These are phyloP conservation scores for Ophion slaviceki DNA, from an alignment of 2,888 invertebrate species.

Conservation along the genomic window DNA sequence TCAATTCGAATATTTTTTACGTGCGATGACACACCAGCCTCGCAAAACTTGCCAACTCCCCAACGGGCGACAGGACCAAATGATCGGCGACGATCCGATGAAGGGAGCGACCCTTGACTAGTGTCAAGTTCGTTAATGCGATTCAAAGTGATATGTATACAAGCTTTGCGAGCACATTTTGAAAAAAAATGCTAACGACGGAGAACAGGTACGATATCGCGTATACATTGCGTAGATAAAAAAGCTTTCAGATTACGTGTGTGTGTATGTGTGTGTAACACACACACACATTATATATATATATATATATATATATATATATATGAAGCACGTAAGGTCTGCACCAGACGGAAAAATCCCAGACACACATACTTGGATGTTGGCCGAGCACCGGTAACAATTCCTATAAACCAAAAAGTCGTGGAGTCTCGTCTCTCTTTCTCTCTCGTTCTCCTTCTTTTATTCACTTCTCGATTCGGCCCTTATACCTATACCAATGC, in stretches of 20 bases:
- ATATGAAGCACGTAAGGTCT: slow-evolving; percentile 16
- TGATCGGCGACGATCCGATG: too few species aligned
- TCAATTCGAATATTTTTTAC: too few species aligned
- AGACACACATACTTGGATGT: slow-evolving; percentile 53
- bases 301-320: background rate
- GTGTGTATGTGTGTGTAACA: too few species aligned
- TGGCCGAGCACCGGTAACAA: slow-evolving; percentile 76
- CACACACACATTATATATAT: too few species aligned
- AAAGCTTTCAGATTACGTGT: slow-evolving; percentile 14
- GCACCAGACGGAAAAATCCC: slow-evolving; percentile 52
- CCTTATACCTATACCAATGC: slow-evolving; percentile 36
- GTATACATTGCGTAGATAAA: slow-evolving; percentile 5
- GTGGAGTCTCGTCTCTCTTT: slow-evolving; percentile 68
- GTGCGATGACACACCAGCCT: too few species aligned
- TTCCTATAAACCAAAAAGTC: slow-evolving; percentile 80
- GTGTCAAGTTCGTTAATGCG: too few species aligned
- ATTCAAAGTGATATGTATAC: background rate
- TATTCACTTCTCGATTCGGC: slow-evolving; percentile 35
- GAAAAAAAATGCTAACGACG: background rate
- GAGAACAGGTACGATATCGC: slow-evolving; percentile 10
- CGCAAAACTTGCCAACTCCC: too few species aligned
- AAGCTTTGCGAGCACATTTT: too few species aligned
- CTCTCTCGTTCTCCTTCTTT: slow-evolving; percentile 40
- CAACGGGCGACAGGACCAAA: too few species aligned
- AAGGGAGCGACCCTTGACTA: too few species aligned